Percentiles rank a stretch among this genome's conserved stretches.
These are phyloP conservation scores for Drosophila sp. DNA, from an alignment of 1,140 invertebrate genomes.

Conservation along the genomic window DNA sequence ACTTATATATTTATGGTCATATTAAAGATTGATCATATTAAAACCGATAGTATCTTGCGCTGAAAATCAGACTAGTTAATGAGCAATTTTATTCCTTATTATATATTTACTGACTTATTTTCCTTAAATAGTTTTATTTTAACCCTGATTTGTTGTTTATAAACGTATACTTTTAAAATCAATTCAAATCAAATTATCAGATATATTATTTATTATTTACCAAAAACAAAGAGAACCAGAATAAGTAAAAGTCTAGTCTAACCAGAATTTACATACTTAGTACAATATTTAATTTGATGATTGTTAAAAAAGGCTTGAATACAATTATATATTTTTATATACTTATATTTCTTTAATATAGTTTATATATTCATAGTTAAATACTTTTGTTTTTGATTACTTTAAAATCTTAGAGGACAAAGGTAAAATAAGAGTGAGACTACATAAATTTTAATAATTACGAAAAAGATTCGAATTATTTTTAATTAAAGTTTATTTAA, in stretches of 20 bases:
- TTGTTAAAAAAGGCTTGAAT: background rate
- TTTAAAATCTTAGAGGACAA: constrained; percentile 37
- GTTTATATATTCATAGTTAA: constrained; percentile 6
- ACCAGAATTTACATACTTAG: constrained; percentile 14
- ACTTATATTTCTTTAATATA: background rate
- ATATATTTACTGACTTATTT: background rate
- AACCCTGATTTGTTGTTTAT: background rate
- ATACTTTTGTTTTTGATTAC: constrained; percentile 20
- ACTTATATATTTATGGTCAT: constrained; percentile 72
- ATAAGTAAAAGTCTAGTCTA: constrained; percentile 20
- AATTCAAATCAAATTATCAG: too few relatives aligned
- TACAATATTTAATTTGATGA: background rate
- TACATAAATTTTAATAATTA: constrained; percentile 31
- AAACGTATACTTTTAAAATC: too few relatives aligned
- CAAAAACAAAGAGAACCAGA: background rate
- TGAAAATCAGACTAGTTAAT: constrained; percentile 33
- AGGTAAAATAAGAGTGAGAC: constrained; percentile 67
- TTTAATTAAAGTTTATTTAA: constrained; percentile 27
- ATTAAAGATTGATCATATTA: constrained; percentile 46
- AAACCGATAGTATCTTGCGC: constrained; percentile 32
- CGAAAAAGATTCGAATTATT: background rate
- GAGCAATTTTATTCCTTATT: background rate
- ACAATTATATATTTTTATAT: constrained; percentile 12
- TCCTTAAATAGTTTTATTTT: background rate
- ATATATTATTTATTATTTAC: background rate